phyloP scores from a whole-genome alignment of 2,113 vertebrate genomes.

The Pomatorhinus ruficollis region DNA sequence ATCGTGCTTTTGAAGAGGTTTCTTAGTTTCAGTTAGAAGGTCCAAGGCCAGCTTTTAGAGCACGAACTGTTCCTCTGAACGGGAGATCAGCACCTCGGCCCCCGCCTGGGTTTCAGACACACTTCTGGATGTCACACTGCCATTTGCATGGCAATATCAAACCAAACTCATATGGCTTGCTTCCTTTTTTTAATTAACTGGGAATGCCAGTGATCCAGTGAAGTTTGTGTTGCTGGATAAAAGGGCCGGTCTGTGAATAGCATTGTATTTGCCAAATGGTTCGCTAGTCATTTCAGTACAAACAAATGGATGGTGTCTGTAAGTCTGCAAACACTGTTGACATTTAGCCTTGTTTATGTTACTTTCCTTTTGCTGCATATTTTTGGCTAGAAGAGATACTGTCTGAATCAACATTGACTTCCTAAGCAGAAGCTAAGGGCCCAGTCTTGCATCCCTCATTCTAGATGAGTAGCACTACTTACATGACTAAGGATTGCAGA shows the following conservation, averaged over 20 bases:
- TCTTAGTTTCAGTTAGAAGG: not conserved
- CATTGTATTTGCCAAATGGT: constrained; percentile 77
- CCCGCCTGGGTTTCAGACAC: not conserved
- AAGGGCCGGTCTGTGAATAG: constrained; percentile 69
- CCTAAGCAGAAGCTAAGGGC: constrained; percentile 67
- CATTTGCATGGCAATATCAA: constrained; percentile 53
- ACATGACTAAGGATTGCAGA: constrained; percentile 50
- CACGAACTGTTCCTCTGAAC: not conserved
- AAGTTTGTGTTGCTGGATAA: constrained; percentile 72
- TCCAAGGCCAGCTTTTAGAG: not conserved
- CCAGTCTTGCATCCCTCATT: constrained; percentile 31
- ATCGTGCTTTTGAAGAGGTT: not conserved
- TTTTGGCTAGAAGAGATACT: constrained; percentile 76
- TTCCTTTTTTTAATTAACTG: constrained; percentile 72
- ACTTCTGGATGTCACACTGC: constrained; percentile 26
- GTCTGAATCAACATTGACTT: constrained; percentile 74
- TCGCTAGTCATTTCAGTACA: constrained; percentile 77
- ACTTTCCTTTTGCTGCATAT: constrained; percentile 76
- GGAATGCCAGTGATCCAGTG: constrained; percentile 69
- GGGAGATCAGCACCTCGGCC: not conserved
- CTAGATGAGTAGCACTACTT: constrained; percentile 21
- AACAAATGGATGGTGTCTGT: constrained; percentile 79
- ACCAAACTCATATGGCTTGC: constrained; percentile 59
- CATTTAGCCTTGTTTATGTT: constrained; percentile 82
- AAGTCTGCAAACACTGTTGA: constrained; percentile 79